Percentiles rank a stretch among this genome's conserved stretches.
These are phyloP conservation scores for Eristalinus aeneus DNA, from an alignment of 2,888 invertebrate species.

Conservation along the genomic window DNA sequence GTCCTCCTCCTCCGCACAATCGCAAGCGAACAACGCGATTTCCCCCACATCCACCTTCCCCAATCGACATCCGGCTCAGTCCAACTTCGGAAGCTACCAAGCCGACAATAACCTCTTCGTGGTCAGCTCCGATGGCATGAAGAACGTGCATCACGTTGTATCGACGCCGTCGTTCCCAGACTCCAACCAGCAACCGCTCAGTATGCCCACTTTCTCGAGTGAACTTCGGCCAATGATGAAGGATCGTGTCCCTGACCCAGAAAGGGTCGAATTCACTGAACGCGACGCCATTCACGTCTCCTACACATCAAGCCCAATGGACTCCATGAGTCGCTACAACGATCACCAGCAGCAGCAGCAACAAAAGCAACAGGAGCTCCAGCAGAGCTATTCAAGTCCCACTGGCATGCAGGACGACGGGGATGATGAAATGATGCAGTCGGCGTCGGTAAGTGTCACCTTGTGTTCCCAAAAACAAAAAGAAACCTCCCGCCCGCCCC, in stretches of 20 bases:
- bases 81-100: slow-evolving; percentile 75
- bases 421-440: slow-evolving; percentile 74
- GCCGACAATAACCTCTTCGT: slow-evolving; percentile 76
- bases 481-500: neutral
- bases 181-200: slow-evolving; percentile 37
- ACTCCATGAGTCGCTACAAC: slow-evolving; percentile 50
- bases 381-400: slow-evolving; percentile 25
- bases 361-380: neutral
- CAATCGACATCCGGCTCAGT: slow-evolving; percentile 41
- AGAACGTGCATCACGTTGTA: slow-evolving; percentile 76
- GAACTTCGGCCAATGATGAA: slow-evolving; percentile 34
- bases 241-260: slow-evolving; percentile 73
- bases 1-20: slow-evolving; percentile 31
- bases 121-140: slow-evolving; percentile 77
- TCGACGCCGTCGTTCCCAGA: slow-evolving; percentile 72
- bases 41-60: slow-evolving; percentile 75
- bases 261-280: slow-evolving; percentile 79
- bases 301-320: slow-evolving; percentile 76
- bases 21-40: slow-evolving; percentile 72
- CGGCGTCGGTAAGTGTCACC: slow-evolving; percentile 73
- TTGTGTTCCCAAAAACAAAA: neutral
- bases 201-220: slow-evolving; percentile 50
- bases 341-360: slow-evolving; percentile 41
- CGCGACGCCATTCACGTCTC: slow-evolving; percentile 77
- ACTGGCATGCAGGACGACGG: slow-evolving; percentile 69